These are phyloP conservation scores for Perdita meconis DNA, from an alignment of 2,888 invertebrate species.

Conservation along the genomic window DNA sequence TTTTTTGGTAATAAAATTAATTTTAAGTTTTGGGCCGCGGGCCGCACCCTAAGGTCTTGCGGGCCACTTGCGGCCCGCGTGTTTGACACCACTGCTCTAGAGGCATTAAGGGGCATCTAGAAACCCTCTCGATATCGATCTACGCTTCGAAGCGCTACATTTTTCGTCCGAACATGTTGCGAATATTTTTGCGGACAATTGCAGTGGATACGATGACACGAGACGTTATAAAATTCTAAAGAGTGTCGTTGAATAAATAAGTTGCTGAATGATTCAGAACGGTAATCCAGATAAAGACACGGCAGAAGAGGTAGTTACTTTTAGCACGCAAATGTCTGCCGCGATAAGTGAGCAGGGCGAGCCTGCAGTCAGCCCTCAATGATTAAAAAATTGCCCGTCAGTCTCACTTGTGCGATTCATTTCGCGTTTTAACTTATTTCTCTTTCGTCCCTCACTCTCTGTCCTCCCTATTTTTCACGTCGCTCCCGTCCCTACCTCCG, in stretches of 20 bases:
- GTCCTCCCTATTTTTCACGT: constrained; percentile 48
- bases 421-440: constrained; percentile 73
- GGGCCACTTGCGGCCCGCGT: too few relatives aligned
- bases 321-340: neutral
- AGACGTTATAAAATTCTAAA: too few relatives aligned
- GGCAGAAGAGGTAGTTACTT: neutral
- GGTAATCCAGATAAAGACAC: neutral
- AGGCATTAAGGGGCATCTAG: neutral
- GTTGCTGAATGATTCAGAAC: neutral
- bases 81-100: too few relatives aligned
- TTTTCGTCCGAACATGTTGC: neutral
- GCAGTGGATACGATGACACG: too few relatives aligned
- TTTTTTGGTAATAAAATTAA: too few relatives aligned
- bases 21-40: too few relatives aligned
- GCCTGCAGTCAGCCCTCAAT: constrained; percentile 59
- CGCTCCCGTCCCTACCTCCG: constrained; percentile 58
- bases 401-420: constrained; percentile 79
- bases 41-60: too few relatives aligned
- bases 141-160: neutral
- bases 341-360: constrained; percentile 22
- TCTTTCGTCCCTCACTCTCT: constrained; percentile 43
- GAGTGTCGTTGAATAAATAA: too few relatives aligned
- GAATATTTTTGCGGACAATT: neutral
- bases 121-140: neutral
- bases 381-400: constrained; percentile 79